These are phyloP conservation scores for Austrofundulus limnaeus DNA, from an alignment of 2,113 vertebrate species.

Conservation along the genomic window DNA sequence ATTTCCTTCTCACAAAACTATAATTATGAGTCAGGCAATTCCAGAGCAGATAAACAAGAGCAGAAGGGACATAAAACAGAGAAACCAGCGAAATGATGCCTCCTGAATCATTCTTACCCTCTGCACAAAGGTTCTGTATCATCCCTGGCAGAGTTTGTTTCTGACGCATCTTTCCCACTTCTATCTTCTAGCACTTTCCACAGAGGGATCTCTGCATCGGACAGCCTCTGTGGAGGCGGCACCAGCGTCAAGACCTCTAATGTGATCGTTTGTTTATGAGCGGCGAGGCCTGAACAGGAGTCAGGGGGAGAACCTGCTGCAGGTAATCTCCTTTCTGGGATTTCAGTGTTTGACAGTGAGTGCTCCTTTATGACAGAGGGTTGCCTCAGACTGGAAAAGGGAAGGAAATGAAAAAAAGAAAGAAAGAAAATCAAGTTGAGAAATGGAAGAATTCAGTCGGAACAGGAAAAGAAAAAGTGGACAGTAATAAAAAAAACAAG, in stretches of 20 bases:
- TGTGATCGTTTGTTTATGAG: constrained; percentile 33
- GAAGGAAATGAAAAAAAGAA: not conserved
- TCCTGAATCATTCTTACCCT: constrained; percentile 72
- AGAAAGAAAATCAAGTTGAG: not conserved
- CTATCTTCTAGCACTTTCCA: constrained; percentile 71
- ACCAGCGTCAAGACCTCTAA: constrained; percentile 41
- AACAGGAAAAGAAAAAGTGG: not conserved
- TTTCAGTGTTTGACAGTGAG: constrained; percentile 47
- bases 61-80: constrained; percentile 13
- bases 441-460: not conserved
- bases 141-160: constrained; percentile 40
- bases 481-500: too few species aligned
- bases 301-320: constrained; percentile 17
- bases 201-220: constrained; percentile 64
- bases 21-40: not conserved
- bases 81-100: constrained; percentile 18
- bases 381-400: constrained; percentile 47
- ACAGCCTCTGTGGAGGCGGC: constrained; percentile 40
- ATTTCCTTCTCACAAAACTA: not conserved
- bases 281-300: not conserved
- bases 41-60: constrained; percentile 5
- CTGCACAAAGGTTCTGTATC: constrained; percentile 50
- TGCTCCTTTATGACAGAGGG: constrained; percentile 34
- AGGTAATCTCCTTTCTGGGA: constrained; percentile 35
- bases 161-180: constrained; percentile 42